phyloP scores from a whole-genome alignment of 2,888 invertebrate genomes.

The Ptilodon capucinus region DNA sequence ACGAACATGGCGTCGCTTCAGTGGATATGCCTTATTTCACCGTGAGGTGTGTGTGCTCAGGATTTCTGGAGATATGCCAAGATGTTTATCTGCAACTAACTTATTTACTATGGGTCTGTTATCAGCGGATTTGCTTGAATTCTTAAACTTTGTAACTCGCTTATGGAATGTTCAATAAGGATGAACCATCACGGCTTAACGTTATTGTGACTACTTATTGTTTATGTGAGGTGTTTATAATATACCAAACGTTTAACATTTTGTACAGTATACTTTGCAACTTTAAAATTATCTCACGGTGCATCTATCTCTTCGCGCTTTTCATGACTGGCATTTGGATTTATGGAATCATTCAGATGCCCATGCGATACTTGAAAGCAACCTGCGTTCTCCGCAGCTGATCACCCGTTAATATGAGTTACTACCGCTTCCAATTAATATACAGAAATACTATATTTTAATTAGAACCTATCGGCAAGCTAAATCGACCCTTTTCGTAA shows the following conservation, averaged over 20 bases:
- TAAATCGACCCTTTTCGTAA: slow-evolving; percentile 17
- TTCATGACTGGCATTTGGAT: not conserved
- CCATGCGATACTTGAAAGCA: not conserved
- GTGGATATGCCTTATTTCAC: not conserved
- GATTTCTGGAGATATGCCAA: slow-evolving; percentile 10
- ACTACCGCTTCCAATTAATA: slow-evolving; percentile 32
- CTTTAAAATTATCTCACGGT: too few species aligned
- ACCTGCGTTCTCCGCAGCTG: slow-evolving; percentile 26
- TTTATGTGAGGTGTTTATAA: too few species aligned
- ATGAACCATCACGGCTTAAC: too few species aligned
- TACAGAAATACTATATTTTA: slow-evolving; percentile 42
- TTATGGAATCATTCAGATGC: not conserved
- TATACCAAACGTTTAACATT: too few species aligned
- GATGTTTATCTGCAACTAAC: slow-evolving; percentile 29
- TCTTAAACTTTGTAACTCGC: too few species aligned
- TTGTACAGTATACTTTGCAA: too few species aligned
- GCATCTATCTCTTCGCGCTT: not conserved
- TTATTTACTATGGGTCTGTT: slow-evolving; percentile 24
- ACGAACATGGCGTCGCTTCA: too few species aligned
- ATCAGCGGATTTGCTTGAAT: too few species aligned
- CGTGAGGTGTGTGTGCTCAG: too few species aligned
- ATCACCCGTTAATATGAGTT: slow-evolving; percentile 36
- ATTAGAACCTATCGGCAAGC: slow-evolving; percentile 32
- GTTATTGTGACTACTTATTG: too few species aligned
- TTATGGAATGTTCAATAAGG: too few species aligned